phyloP scores from a whole-genome alignment of 2,113 vertebrate genomes.

The Eulemur rufifrons region DNA sequence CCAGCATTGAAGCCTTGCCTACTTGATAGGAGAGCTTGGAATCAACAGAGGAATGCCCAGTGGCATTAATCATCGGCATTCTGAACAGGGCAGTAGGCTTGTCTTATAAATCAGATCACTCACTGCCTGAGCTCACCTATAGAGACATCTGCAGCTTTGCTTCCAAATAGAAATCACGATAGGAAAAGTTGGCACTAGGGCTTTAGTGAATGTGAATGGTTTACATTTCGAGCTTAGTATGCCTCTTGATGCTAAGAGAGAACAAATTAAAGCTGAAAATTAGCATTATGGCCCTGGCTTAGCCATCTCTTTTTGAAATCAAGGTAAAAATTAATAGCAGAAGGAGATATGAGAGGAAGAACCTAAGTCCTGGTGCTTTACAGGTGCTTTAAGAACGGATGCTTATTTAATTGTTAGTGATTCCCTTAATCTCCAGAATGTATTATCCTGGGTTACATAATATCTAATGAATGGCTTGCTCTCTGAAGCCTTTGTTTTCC shows the following conservation, averaged over 20 bases:
- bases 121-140: not conserved
- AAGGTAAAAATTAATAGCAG: slow-evolving; percentile 31
- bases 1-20: not conserved
- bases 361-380: slow-evolving; percentile 28
- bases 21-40: not conserved
- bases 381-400: not conserved
- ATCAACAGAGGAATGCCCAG: not conserved
- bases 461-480: slow-evolving; percentile 51
- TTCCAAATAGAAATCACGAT: not conserved
- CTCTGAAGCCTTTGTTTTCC: slow-evolving; percentile 61
- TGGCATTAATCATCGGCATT: not conserved
- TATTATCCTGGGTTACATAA: slow-evolving; percentile 34
- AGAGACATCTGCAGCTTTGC: slow-evolving; percentile 7
- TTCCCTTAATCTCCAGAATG: slow-evolving; percentile 61
- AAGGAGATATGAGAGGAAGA: slow-evolving; percentile 33
- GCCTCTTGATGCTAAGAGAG: not conserved
- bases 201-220: not conserved
- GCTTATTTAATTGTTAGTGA: slow-evolving; percentile 47
- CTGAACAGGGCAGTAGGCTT: not conserved
- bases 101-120: slow-evolving; percentile 30
- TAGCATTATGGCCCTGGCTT: not conserved
- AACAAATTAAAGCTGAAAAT: slow-evolving; percentile 21
- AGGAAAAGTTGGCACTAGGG: not conserved
- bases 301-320: slow-evolving; percentile 31
- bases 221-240: not conserved